Evolutionary conservation across 2,888 invertebrate species (phyloP).

Genomic region (Sialis fuliginosa): DNA sequence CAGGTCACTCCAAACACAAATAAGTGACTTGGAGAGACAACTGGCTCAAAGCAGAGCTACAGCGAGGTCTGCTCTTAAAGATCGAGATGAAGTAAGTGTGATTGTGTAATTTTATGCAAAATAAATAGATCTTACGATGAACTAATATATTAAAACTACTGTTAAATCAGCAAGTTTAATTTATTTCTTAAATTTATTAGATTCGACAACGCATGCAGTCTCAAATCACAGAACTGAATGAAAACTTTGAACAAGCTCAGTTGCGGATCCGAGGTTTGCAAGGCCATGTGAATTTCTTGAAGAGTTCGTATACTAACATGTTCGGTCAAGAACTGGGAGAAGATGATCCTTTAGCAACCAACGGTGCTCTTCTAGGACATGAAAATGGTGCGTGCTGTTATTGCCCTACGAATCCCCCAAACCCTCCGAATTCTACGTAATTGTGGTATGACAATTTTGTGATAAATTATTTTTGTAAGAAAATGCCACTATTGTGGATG

Average conservation of each 20-base stretch:
- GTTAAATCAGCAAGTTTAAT: background rate
- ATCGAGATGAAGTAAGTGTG: slow-evolving; percentile 38
- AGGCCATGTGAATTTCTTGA: slow-evolving; percentile 43
- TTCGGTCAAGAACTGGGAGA: slow-evolving; percentile 8
- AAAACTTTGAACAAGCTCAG: slow-evolving; percentile 48
- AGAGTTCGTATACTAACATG: slow-evolving; percentile 23
- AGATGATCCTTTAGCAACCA: background rate
- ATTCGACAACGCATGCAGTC: slow-evolving; percentile 51
- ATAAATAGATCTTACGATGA: background rate
- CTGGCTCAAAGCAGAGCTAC: slow-evolving; percentile 43
- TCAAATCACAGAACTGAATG: slow-evolving; percentile 45
- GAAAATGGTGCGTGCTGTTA: too few species aligned
- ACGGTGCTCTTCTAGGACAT: too few species aligned
- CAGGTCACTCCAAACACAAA: slow-evolving; percentile 42
- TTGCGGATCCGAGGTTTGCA: slow-evolving; percentile 42
- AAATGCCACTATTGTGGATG: too few species aligned
- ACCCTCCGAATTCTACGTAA: too few species aligned
- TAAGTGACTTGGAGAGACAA: slow-evolving; percentile 48
- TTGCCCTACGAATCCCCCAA: too few species aligned
- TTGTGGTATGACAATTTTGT: too few species aligned
- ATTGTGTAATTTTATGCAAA: background rate
- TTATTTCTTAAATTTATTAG: slow-evolving; percentile 17
- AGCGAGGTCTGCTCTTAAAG: slow-evolving; percentile 44
- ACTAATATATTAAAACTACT: background rate
- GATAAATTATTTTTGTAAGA: too few species aligned